Base-by-base conservation (phyloP, 2,888 invertebrate species). In the Conomelus anceps region DNA sequence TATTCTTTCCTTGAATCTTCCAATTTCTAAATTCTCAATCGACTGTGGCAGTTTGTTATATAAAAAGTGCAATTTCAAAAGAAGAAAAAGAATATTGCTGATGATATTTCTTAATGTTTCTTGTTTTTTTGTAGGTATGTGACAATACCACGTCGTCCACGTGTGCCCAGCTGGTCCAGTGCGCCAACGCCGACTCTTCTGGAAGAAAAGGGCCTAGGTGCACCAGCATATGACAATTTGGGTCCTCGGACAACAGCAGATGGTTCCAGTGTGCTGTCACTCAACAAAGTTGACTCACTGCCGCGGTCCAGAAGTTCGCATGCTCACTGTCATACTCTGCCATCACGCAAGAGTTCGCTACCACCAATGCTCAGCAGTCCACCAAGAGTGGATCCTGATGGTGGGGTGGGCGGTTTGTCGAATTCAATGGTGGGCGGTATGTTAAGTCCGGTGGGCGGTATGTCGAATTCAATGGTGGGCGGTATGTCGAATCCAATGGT, bases 211-310 rank as follows among this genome's bases (percentile, higher is more conserved):
- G 93, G 94, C 11, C 90, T 91, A 13, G 92, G 92, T 89, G 90
- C 95, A 89, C 98, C 98, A 0, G 95, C 98, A 23, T 98, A 98
- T 92, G 98, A 98, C 92, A 98, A 98, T 93, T 94, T 98, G 87
- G 98, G 98, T 0, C 93, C 96, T 22, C 95, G 98, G 88, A 97
- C 97, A 22, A 97, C 98, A 22, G 97, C 97, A 22, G 96, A 97
- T 91, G 98, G 98, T n/a, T 97, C 96, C 92, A 97, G 97, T 3
- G 96, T 95, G 17, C 93, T 97, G 34, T 97, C 97, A 89, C 93
- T 98, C 89, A 97, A 97, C 93, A 97, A 97, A 93, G 26, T 90
- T 23, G 86, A 86, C 29, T 26, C 24, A 22, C 29, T 85, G 20
- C 89, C 89, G 17, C 22, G 20, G 20, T 63, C 23, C 13, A 23